These are phyloP conservation scores for Hyppa rectilinea DNA, from an alignment of 2,888 invertebrate species.

Conservation along the genomic window DNA sequence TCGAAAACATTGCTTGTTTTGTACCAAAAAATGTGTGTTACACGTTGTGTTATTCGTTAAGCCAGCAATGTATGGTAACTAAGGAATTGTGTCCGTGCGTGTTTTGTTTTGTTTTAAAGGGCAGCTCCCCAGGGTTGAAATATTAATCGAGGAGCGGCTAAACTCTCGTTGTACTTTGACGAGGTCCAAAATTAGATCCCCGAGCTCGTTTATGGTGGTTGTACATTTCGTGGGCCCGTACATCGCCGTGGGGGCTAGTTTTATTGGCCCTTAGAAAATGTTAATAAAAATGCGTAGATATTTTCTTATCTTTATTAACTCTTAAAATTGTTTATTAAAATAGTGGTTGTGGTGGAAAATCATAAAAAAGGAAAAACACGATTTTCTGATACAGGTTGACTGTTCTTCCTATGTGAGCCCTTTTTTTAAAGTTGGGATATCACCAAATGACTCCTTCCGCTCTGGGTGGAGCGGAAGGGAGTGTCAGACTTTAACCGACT, in stretches of 20 bases:
- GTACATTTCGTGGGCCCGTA: constrained; percentile 53
- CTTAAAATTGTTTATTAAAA: too few species aligned
- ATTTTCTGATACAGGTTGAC: not conserved
- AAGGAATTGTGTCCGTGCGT: not conserved
- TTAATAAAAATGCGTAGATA: constrained; percentile 5
- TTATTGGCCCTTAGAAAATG: constrained; percentile 18
- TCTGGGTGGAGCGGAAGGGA: too few species aligned
- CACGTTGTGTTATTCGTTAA: not conserved
- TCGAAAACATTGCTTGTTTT: constrained; percentile 27
- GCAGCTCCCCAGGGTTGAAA: constrained; percentile 67
- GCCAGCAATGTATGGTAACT: constrained; percentile 28
- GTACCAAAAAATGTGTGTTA: not conserved
- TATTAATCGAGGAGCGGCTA: constrained; percentile 70
- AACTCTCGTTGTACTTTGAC: constrained; percentile 67
- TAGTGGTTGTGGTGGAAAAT: too few species aligned
- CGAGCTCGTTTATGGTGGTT: constrained; percentile 66
- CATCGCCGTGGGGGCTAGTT: constrained; percentile 21
- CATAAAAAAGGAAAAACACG: not conserved
- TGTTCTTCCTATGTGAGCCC: too few species aligned
- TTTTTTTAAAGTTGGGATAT: too few species aligned
- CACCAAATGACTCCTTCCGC: too few species aligned
- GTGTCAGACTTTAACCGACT: too few species aligned
- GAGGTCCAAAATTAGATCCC: constrained; percentile 73
- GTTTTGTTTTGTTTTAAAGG: constrained; percentile 45
- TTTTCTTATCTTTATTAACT: constrained; percentile 10